phyloP scores from a whole-genome alignment of 1,140 invertebrate species.

The Eurosta solidaginis region DNA sequence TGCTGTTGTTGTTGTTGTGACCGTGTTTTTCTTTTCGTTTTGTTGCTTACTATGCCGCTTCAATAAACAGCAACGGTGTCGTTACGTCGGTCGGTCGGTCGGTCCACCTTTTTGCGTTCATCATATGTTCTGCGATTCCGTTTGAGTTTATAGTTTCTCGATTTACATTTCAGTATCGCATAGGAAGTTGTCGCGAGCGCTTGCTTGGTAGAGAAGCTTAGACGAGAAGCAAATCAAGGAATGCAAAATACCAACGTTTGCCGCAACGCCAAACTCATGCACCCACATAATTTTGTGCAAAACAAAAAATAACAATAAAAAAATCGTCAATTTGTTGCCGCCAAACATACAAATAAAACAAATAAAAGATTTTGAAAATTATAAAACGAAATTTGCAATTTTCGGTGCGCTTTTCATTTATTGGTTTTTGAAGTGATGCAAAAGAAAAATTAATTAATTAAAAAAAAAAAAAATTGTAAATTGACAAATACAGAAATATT shows the following conservation, averaged over 20 bases:
- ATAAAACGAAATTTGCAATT: background rate
- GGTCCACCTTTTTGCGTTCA: background rate
- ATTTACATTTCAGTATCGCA: constrained; percentile 32
- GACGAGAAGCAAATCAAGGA: background rate
- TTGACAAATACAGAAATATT: background rate
- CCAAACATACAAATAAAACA: background rate
- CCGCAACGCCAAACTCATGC: constrained; percentile 6
- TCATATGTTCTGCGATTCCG: constrained; percentile 22
- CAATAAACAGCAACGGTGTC: background rate
- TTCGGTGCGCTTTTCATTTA: background rate
- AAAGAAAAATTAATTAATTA: too few species aligned
- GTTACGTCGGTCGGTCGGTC: background rate
- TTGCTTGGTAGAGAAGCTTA: constrained; percentile 22
- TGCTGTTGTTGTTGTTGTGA: background rate
- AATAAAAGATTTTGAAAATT: background rate
- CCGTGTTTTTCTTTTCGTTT: too few species aligned
- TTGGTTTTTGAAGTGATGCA: background rate
- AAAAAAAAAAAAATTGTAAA: background rate
- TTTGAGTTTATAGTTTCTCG: constrained; percentile 24
- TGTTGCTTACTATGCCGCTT: background rate
- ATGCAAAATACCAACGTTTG: background rate
- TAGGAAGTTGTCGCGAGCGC: constrained; percentile 36
- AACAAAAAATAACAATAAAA: background rate
- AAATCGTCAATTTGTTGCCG: too few species aligned
- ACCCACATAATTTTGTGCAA: background rate